Evolutionary conservation across 2,797 vertebrate genomes (phyloP).

Genomic region (Tragopan temminckii): DNA sequence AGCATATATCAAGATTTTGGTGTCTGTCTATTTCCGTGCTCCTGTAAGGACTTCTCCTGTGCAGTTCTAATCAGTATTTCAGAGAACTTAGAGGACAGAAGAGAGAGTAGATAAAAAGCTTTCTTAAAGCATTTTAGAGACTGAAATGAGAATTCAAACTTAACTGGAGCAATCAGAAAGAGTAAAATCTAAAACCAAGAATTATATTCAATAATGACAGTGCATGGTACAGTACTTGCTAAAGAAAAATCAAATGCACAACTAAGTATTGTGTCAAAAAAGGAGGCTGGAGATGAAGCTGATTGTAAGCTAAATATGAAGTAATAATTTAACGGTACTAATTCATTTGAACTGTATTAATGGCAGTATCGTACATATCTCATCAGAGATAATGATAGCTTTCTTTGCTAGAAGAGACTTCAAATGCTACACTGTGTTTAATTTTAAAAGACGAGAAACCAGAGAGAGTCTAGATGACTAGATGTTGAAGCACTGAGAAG

Average conservation of each 20-base stretch:
- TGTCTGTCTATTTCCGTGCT: background rate
- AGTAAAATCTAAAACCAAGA: background rate
- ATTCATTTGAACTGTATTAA: background rate
- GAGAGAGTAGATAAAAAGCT: background rate
- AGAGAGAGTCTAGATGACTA: background rate
- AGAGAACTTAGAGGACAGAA: background rate
- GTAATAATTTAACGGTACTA: background rate
- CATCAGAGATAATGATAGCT: background rate
- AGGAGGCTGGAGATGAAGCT: background rate
- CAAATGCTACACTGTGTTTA: background rate
- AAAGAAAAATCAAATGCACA: background rate
- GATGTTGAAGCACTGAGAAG: fast-evolving
- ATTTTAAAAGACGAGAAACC: background rate
- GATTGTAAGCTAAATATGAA: background rate
- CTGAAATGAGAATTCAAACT: background rate
- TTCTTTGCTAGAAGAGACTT: background rate
- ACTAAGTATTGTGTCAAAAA: background rate
- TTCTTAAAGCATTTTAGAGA: background rate
- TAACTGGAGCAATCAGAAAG: background rate
- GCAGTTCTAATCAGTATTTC: background rate
- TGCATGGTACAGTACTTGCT: background rate
- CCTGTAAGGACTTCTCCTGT: background rate
- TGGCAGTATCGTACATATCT: background rate
- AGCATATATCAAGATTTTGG: background rate
- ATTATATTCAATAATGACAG: background rate